Evolutionary conservation across 2,888 invertebrate genomes (phyloP).

Genomic region (Selenia dentaria): DNA sequence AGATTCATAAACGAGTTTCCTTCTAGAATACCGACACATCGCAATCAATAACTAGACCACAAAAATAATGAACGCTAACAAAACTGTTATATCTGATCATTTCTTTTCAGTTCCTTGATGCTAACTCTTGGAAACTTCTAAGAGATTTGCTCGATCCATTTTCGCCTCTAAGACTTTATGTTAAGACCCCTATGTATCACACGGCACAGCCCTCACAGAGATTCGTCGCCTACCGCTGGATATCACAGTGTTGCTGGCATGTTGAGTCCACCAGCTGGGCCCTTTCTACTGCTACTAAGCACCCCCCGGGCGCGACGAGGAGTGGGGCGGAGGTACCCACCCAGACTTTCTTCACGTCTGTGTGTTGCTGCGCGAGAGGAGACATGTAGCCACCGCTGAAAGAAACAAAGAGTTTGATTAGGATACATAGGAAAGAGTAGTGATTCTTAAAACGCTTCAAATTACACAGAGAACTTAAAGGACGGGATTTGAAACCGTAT

Average conservation of each 20-base stretch:
- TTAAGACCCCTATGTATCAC: constrained; percentile 28
- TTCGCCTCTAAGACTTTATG: no score
- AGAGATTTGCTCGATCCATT: no score
- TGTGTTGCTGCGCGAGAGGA: constrained; percentile 57
- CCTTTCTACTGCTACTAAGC: constrained; percentile 72
- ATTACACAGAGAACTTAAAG: no score
- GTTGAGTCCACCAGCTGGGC: constrained; percentile 66
- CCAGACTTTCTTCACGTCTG: constrained; percentile 80
- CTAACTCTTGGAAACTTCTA: no score
- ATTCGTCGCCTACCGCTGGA: constrained; percentile 69
- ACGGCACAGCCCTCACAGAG: constrained; percentile 59
- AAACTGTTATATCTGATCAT: no score
- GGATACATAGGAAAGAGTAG: not conserved
- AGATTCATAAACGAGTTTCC: no score
- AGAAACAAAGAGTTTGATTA: constrained; percentile 25
- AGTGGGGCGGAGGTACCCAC: constrained; percentile 67
- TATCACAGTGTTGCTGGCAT: constrained; percentile 60
- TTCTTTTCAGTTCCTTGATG: no score
- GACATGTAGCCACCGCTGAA: constrained; percentile 78
- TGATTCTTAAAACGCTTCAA: no score
- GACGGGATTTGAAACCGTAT: no score
- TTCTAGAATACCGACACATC: no score
- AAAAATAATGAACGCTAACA: no score
- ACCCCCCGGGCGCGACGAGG: constrained; percentile 69
- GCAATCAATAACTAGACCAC: no score